Base-by-base conservation (phyloP, 1,140 invertebrate genomes). In the Aphis craccivora region DNA sequence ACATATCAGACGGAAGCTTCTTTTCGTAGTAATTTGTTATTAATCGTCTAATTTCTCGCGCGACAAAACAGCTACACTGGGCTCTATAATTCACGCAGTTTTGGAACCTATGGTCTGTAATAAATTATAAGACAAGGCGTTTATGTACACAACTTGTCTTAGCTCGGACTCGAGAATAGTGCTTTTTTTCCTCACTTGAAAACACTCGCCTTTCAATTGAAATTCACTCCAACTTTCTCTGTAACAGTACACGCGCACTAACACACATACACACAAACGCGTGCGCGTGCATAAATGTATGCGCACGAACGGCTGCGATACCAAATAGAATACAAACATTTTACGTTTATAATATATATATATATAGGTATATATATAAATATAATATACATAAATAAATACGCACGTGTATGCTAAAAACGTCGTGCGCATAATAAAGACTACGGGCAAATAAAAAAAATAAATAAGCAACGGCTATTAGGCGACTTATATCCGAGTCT, bases 21-120 rank as follows among this genome's bases (percentile, higher is more conserved):
- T 83, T 51, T 51, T 45, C 22, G n/a, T 25, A 83, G 76, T 23
- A 76, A 83, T 91, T 83, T 43, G 67, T 91, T 91, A 91, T 91
- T 83, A 91, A 91, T 91, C 30, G 90, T 91, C 83, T 91, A 91
- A 91, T 91, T 83, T 91, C 22, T 51, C n/a, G 8, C 90, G 23
- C 55, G 55, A 53, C 87, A 35, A 51, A 89, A 53, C 30, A n/a
- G 14, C 7, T 23, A 51, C n/a, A 18, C 45, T 3, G 53, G 9
- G 35, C 55, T 11, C 53, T 40, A 43, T 90, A 67, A 67, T 37
- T 67, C 37, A 67, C 35, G 37, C 25, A 25, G 55, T 67, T 23
- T 35, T n/a, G 87, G 2, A n/a, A 45, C 84, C 9, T 53, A 35
- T 48, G 87, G 20, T 35, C 51, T 35, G 51, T 89, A 89, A 89